Conservation (phyloP, 1,140 invertebrate genomes). For the Trichogramma pretiosum region DNA sequence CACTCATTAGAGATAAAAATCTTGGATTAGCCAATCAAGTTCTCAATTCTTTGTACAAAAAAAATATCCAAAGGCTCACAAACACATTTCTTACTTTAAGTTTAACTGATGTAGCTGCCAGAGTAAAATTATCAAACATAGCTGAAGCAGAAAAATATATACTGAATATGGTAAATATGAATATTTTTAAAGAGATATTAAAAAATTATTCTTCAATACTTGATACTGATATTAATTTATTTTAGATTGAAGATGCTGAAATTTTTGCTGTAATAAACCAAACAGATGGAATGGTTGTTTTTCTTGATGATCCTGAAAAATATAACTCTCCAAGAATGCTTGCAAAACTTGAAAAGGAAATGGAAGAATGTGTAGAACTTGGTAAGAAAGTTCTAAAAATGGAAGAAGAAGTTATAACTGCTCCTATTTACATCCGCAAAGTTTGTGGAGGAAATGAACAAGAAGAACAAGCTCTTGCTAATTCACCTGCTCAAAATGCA, state of each 20-base stretch:
- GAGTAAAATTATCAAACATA: slow-evolving; percentile 76
- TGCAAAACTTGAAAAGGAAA: slow-evolving; percentile 76
- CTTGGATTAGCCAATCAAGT: slow-evolving; percentile 78
- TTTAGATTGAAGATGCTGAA: slow-evolving; percentile 91
- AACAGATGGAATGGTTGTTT: slow-evolving; percentile 96
- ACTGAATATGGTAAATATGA: slow-evolving; percentile 75
- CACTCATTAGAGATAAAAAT: slow-evolving; percentile 77
- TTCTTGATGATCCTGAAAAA: slow-evolving; percentile 92
- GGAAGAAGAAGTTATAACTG: slow-evolving; percentile 89
- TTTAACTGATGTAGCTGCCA: slow-evolving; percentile 83
- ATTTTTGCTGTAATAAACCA: slow-evolving; percentile 97
- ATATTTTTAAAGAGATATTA: neutral
- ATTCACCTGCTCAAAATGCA: slow-evolving; percentile 47
- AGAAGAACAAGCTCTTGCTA: slow-evolving; percentile 50
- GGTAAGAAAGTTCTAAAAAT: slow-evolving; percentile 81
- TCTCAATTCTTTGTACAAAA: slow-evolving; percentile 81
- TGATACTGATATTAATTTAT: neutral
- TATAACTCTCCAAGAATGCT: slow-evolving; percentile 84
- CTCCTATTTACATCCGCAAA: slow-evolving; percentile 78
- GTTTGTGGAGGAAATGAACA: slow-evolving; percentile 53
- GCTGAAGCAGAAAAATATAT: slow-evolving; percentile 89
- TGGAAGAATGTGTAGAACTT: slow-evolving; percentile 76
- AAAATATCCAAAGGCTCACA: slow-evolving; percentile 93
- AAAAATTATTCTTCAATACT: neutral
- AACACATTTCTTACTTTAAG: slow-evolving; percentile 96